Percentiles rank a stretch among this genome's conserved stretches.
These are phyloP conservation scores for Orientallactaga sibirica DNA, from an alignment of 2,797 vertebrate species.

Conservation along the genomic window DNA sequence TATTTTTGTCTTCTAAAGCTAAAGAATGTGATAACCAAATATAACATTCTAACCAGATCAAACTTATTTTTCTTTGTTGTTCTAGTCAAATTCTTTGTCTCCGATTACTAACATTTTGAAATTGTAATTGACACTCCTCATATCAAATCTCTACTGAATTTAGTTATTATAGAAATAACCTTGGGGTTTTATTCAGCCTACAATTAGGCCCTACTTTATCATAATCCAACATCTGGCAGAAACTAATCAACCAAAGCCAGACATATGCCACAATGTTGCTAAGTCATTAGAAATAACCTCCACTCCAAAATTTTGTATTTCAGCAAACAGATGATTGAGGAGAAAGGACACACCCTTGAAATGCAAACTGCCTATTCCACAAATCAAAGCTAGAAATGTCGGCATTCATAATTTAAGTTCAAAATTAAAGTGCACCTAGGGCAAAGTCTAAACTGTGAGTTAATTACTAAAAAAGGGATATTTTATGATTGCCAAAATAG, in stretches of 20 bases:
- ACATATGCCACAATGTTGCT: not conserved
- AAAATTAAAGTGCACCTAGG: not conserved
- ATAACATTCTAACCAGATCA: not conserved
- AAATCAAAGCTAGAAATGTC: conserved; percentile 82
- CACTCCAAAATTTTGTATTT: conserved; percentile 82
- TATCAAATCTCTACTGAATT: conserved; percentile 72
- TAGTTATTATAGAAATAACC: conserved; percentile 78
- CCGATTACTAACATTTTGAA: conserved; percentile 75
- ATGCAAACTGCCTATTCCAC: conserved; percentile 79
- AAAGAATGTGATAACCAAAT: conserved; percentile 56
- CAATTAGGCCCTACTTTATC: conserved; percentile 78
- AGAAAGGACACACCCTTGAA: conserved; percentile 80
- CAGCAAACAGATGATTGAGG: conserved; percentile 81
- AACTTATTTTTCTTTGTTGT: conserved; percentile 72
- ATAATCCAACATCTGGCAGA: conserved; percentile 72
- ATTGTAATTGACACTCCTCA: conserved; percentile 60
- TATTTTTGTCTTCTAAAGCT: conserved; percentile 72
- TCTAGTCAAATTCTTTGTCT: conserved; percentile 67
- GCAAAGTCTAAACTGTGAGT: conserved; percentile 58
- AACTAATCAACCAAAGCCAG: conserved; percentile 73
- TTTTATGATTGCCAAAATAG: conserved; percentile 58
- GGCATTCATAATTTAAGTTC: conserved; percentile 72
- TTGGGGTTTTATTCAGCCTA: conserved; percentile 77
- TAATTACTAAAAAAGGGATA: conserved; percentile 69
- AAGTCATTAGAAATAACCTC: conserved; percentile 76